A percentile compares a stretch with the other conserved stretches of the same genome.
Conservation (phyloP, 64 coral and sea anemone species). For the Stichodactyla helianthus region DNA sequence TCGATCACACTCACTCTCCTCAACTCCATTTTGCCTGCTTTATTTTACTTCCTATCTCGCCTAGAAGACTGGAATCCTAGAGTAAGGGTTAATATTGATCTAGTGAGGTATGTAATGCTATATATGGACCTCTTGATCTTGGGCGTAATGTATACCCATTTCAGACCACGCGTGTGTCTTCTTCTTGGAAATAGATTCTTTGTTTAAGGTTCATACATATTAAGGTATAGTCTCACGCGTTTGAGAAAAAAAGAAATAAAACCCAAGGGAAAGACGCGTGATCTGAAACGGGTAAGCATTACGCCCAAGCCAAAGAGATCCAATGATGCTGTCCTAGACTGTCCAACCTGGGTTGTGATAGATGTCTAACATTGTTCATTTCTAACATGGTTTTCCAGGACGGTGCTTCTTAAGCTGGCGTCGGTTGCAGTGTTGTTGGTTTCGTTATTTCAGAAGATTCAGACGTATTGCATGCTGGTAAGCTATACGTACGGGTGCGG, state of each 20-base stretch:
- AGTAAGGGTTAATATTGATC: conserved; percentile 58
- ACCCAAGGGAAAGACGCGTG: too few species aligned
- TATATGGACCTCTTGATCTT: not conserved
- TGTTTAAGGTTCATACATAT: too few species aligned
- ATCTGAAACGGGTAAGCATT: too few species aligned
- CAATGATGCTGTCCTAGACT: too few species aligned
- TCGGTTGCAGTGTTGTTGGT: conserved; percentile 70
- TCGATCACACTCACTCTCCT: conserved; percentile 60
- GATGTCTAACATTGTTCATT: not conserved
- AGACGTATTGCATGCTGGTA: conserved; percentile 78
- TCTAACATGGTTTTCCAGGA: conserved; percentile 37
- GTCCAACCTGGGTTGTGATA: too few species aligned
- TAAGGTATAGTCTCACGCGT: too few species aligned
- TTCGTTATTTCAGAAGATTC: conserved; percentile 72
- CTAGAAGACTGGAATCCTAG: conserved; percentile 87
- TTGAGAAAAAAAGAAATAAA: too few species aligned
- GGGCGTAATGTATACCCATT: too few species aligned
- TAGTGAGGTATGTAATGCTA: conserved; percentile 33
- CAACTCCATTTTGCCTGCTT: conserved; percentile 50
- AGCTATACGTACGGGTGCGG: not conserved
- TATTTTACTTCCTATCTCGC: conserved; percentile 78
- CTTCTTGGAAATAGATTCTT: too few species aligned
- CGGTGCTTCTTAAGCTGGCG: conserved; percentile 72
- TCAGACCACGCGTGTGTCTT: too few species aligned
- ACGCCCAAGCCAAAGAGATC: too few species aligned